Evolutionary conservation across 2,113 vertebrate genomes (phyloP).

Genomic region (Pseudonaja textilis): DNA sequence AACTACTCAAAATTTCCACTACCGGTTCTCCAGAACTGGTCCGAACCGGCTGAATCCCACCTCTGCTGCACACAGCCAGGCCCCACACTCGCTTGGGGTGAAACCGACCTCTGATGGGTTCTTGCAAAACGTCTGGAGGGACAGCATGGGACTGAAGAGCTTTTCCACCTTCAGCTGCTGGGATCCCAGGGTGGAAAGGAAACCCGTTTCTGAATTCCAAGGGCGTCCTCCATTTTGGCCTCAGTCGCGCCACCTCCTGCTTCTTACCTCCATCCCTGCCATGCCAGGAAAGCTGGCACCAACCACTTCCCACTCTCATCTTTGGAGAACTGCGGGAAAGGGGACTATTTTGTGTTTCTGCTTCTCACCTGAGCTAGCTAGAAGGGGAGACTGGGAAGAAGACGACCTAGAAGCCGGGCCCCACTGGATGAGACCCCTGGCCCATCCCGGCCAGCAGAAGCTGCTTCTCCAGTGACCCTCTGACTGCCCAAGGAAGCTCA

Average conservation of each 20-base stretch:
- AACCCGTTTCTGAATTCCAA: neutral
- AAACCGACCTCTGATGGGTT: neutral
- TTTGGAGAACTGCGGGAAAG: neutral
- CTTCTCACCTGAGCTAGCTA: neutral
- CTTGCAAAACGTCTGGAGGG: neutral
- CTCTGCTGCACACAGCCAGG: neutral
- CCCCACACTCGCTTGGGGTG: neutral
- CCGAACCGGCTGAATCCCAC: too few species aligned
- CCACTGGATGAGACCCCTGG: neutral
- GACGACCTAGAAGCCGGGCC: neutral
- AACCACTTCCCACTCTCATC: neutral
- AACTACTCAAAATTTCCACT: too few species aligned
- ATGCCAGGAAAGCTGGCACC: neutral
- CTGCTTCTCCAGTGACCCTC: neutral
- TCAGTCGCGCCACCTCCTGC: neutral
- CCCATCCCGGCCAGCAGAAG: neutral
- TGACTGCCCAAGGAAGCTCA: neutral
- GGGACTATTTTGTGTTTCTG: neutral
- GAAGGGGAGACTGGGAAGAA: neutral
- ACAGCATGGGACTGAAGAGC: neutral
- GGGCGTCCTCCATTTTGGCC: neutral
- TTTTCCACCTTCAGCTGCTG: neutral
- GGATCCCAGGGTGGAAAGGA: neutral
- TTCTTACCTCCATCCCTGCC: neutral
- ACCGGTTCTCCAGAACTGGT: too few species aligned